phyloP scores from a whole-genome alignment of 2,113 vertebrate species.

The Sylvia atricapilla region DNA sequence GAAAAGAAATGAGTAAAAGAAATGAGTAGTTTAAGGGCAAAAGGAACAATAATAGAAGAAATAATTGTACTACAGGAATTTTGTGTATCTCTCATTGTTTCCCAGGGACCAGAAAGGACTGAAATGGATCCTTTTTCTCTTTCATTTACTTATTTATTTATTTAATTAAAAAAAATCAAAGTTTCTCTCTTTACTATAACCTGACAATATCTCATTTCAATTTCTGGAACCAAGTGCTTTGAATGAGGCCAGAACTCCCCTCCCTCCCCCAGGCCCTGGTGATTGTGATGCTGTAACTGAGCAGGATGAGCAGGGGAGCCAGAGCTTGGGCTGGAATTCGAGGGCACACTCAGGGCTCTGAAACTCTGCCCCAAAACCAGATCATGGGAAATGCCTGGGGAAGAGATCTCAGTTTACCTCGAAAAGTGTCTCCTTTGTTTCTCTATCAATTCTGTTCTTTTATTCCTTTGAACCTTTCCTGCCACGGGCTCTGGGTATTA shows the following conservation, averaged over 20 bases:
- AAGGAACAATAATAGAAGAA: neutral
- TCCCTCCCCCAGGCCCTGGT: neutral
- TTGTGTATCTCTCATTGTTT: neutral
- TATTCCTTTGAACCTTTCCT: neutral
- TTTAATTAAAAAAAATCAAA: neutral
- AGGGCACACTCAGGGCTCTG: neutral
- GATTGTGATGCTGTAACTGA: neutral
- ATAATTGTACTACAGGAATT: neutral
- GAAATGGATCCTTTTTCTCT: neutral
- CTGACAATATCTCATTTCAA: neutral
- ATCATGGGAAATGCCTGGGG: neutral
- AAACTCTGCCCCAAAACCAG: neutral
- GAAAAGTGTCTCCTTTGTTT: conserved; percentile 25
- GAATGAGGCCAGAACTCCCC: neutral
- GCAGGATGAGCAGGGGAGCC: neutral
- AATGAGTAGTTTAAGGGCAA: neutral
- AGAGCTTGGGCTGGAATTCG: neutral
- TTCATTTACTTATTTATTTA: neutral
- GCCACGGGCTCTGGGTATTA: neutral
- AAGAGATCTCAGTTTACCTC: conserved; percentile 3
- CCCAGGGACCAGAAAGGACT: neutral
- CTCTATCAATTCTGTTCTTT: neutral
- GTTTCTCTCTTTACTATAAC: neutral
- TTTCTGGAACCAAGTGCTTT: neutral
- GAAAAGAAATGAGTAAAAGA: neutral